Conservation (phyloP, 2,888 invertebrate genomes). For the Hemaris fuciformis region DNA sequence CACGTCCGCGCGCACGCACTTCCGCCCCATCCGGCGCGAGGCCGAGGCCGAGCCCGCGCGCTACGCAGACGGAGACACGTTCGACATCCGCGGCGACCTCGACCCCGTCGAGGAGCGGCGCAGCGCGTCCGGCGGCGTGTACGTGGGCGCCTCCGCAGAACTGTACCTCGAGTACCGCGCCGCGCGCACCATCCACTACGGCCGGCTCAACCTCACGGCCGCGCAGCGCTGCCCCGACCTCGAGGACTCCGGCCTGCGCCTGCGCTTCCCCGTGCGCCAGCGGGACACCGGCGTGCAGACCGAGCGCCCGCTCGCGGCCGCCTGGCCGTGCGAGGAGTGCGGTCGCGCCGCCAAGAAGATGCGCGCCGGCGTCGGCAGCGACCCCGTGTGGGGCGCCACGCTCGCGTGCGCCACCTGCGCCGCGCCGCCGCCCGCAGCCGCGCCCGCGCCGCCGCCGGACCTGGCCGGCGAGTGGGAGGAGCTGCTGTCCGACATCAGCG, state of each 20-base stretch:
- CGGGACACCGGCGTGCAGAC: conserved; percentile 62
- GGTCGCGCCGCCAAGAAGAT: conserved; percentile 66
- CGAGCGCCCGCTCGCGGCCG: conserved; percentile 39
- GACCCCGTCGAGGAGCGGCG: conserved; percentile 85
- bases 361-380: conserved; percentile 52
- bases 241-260: conserved; percentile 75
- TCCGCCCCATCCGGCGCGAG: conserved; percentile 88
- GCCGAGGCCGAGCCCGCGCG: conserved; percentile 53
- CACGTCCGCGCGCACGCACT: conserved; percentile 90
- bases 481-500: conserved; percentile 82
- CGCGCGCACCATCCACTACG: conserved; percentile 63
- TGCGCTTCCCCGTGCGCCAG: conserved; percentile 84
- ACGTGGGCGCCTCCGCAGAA: conserved; percentile 75
- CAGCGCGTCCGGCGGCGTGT: conserved; percentile 84
- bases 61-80: conserved; percentile 87
- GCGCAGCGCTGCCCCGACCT: conserved; percentile 61
- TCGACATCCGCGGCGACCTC: conserved; percentile 84
- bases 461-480: conserved; percentile 83
- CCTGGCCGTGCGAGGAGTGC: conserved; percentile 62
- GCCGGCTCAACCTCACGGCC: conserved; percentile 56
- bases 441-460: conserved; percentile 59
- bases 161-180: conserved; percentile 80
- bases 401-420: conserved; percentile 57
- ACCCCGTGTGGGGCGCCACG: conserved; percentile 53
- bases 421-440: conserved; percentile 24